Percentiles rank a stretch among this genome's conserved stretches.
These are phyloP conservation scores for Aramus guarauna DNA, from an alignment of 2,113 vertebrate genomes.

Conservation along the genomic window DNA sequence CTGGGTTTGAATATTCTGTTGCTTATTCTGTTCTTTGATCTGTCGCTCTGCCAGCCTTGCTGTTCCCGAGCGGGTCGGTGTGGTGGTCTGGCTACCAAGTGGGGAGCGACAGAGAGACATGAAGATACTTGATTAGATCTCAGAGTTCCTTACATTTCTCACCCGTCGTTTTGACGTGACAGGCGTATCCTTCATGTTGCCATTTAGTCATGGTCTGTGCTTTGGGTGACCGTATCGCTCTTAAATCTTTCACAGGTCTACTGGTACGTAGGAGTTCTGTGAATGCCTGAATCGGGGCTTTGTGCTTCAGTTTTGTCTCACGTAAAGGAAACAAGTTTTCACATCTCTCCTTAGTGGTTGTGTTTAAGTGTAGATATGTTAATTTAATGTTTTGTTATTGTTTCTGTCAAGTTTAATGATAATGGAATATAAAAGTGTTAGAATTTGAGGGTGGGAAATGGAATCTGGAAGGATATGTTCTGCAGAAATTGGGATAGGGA, in stretches of 20 bases:
- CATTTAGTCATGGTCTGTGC: neutral
- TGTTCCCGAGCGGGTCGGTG: neutral
- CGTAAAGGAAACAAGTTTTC: neutral
- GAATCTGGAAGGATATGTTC: neutral
- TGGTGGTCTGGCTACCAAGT: neutral
- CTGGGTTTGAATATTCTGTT: fast-evolving
- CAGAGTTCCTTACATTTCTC: neutral
- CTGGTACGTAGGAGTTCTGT: fast-evolving
- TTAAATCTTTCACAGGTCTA: neutral
- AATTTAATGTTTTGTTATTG: neutral
- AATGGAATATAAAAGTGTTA: neutral
- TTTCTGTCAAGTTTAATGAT: neutral
- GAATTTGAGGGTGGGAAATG: neutral
- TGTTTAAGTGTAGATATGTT: neutral
- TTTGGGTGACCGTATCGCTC: neutral
- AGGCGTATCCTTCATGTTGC: neutral
- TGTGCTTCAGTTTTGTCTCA: neutral
- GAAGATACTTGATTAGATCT: neutral
- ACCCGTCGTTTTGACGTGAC: neutral
- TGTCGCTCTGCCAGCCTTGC: neutral
- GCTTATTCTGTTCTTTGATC: neutral
- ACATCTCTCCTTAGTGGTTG: neutral
- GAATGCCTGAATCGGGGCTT: neutral
- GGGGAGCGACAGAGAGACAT: neutral
- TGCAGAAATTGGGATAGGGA: neutral